Base-by-base conservation (phyloP, 2,797 vertebrate genomes). In the Aquila chrysaetos region DNA sequence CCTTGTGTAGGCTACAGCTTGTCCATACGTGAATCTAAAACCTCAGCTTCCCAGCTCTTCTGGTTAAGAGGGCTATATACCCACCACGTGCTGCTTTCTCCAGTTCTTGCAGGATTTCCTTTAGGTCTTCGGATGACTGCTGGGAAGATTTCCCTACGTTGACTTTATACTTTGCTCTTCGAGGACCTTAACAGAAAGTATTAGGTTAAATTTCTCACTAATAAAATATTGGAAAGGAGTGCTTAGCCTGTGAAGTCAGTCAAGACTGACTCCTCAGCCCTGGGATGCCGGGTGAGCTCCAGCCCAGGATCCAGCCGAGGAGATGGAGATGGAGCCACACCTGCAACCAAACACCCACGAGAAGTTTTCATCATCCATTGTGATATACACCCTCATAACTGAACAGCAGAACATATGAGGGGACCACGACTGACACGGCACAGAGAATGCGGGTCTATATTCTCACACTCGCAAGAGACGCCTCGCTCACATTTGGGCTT, bases 171-270 rank as follows among this genome's bases (percentile, higher is more conserved):
- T 27, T 28, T 39, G 43, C 24, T 59, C 43, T 22, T 23, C 11
- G 23, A 59, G 15, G 65, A 18, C 44, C 65, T 39, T 18, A 41
- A 49, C 5, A 5, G 41, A 22, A 68, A 59, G 53, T 7, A 57
- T 5, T 0, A 27, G 27, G 53, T 39, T 39, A 48, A 22, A 27
- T 22, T 27, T 39, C 43, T 59, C 18, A 22, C 53, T 1, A 22
- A 11, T 8, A 25, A 46, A 48, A 31, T 11, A 27, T 5, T 8
- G n/a, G 48, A 57, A 18, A 33, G 0, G 8, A 33, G 23, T 4
- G 43, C n/a, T 46, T 41, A 13, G 44, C 13, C 64, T 22, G 63
- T 24, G 33, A 48, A 68, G 28, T 18, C 43, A 33, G 18, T 22
- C 53, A 69, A 33, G 35, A 27, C 53, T 28, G n/a, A 33, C 13